phyloP scores from a whole-genome alignment of 2,888 invertebrate species.

The Oscheius sp. region DNA sequence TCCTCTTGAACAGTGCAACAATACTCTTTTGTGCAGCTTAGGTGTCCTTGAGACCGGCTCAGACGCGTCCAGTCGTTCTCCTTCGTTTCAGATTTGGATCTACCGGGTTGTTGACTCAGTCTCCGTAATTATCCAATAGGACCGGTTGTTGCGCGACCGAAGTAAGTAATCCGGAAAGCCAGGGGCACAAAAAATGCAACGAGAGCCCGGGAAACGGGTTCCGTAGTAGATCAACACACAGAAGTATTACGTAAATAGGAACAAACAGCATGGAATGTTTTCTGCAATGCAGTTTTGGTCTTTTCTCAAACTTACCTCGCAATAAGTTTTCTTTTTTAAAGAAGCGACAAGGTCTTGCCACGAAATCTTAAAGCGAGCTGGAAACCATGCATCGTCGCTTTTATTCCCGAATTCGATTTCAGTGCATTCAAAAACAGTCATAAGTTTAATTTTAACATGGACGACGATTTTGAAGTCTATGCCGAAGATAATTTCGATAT shows the following conservation, averaged over 20 bases:
- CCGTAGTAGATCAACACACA: background rate
- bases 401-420: background rate
- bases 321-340: no score
- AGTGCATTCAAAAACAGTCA: background rate
- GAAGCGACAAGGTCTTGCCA: background rate
- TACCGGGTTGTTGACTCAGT: slow-evolving; percentile 21
- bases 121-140: slow-evolving; percentile 20
- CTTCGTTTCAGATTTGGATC: background rate
- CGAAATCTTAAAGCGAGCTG: background rate
- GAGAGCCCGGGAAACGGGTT: slow-evolving; percentile 15
- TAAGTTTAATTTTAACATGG: background rate
- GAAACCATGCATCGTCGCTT: background rate
- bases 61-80: no score
- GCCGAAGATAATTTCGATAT: slow-evolving; percentile 13
- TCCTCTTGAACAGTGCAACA: no score
- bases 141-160: slow-evolving; percentile 26
- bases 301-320: background rate
- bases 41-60: no score
- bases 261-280: background rate
- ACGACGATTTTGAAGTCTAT: slow-evolving; percentile 24
- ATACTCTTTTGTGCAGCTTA: no score
- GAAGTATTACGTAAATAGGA: background rate
- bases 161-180: slow-evolving; percentile 5
- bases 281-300: background rate
- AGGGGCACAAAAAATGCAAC: slow-evolving; percentile 30